Evolutionary conservation across 2,797 vertebrate species (phyloP).

Genomic region (Orientallactaga sibirica): DNA sequence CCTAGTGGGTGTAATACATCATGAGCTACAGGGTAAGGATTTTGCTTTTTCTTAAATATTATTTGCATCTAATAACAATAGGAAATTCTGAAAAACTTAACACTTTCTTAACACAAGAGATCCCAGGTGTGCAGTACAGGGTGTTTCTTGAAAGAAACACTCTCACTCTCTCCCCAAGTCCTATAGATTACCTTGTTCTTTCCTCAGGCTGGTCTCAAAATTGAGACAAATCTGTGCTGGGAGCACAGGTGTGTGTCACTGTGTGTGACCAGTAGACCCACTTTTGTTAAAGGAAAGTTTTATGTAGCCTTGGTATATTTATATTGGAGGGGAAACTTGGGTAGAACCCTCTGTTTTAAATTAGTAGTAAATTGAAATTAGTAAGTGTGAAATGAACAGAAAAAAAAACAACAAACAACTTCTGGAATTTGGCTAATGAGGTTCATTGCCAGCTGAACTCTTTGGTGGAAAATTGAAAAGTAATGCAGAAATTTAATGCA

Average conservation of each 20-base stretch:
- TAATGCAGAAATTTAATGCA: conserved; percentile 41
- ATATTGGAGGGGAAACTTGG: conserved; percentile 31
- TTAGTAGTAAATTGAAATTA: conserved; percentile 61
- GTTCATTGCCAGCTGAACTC: conserved; percentile 55
- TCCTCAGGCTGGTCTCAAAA: background rate
- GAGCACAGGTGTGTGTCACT: background rate
- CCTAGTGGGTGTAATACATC: conserved; percentile 96
- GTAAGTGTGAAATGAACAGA: conserved; percentile 48
- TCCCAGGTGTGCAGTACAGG: background rate
- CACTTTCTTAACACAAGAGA: conserved; percentile 51
- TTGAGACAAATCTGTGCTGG: background rate
- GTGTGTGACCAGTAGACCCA: background rate
- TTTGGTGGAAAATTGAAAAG: conserved; percentile 54
- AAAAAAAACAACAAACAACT: no score
- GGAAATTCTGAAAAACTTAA: conserved; percentile 44
- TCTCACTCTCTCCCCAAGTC: background rate
- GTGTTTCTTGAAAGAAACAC: conserved; percentile 1
- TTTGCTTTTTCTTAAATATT: conserved; percentile 33
- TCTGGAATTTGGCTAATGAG: conserved; percentile 6
- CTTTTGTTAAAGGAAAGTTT: background rate
- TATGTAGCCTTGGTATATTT: conserved; percentile 24
- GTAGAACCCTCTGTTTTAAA: conserved; percentile 34
- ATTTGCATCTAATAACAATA: conserved; percentile 35
- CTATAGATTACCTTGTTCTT: conserved; percentile 36
- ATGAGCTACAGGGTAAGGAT: conserved; percentile 96